Evolutionary conservation across 2,113 vertebrate species (phyloP).

Genomic region (Ammodytes dubius): DNA sequence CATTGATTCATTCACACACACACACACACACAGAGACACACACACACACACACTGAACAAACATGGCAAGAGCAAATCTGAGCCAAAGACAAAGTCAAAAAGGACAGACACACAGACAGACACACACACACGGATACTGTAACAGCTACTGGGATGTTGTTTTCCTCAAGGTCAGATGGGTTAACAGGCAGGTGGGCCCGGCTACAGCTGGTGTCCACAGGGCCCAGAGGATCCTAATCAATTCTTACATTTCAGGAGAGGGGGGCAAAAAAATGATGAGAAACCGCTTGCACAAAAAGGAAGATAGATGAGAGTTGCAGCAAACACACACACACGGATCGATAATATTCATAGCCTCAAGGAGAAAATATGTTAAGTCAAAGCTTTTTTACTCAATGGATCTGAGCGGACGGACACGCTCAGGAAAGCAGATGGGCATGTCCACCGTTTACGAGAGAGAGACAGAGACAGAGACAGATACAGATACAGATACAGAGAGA

Average conservation of each 20-base stretch:
- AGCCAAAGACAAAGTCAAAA: conserved; percentile 5
- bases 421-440: conserved; percentile 39
- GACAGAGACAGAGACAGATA: conserved; percentile 2
- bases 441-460: conserved; percentile 46
- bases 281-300: conserved; percentile 77
- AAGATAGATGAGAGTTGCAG: conserved; percentile 79
- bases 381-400: conserved; percentile 72
- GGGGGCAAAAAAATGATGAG: conserved; percentile 72
- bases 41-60: conserved; percentile 18
- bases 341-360: conserved; percentile 82
- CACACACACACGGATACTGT: not conserved
- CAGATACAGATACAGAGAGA: not conserved
- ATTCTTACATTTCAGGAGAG: conserved; percentile 79
- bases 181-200: conserved; percentile 63
- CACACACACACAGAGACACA: conserved; percentile 13
- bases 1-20: conserved; percentile 69
- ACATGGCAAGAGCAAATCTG: conserved; percentile 21
- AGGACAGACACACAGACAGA: not conserved
- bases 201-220: conserved; percentile 68
- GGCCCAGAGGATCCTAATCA: conserved; percentile 77
- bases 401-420: conserved; percentile 48
- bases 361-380: conserved; percentile 78
- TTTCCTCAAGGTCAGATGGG: conserved; percentile 62
- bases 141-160: conserved; percentile 38
- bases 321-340: conserved; percentile 78